Percentiles rank a stretch among this genome's conserved stretches.
Evolutionary conservation across 1,140 invertebrate species (phyloP).

Genomic region (Thaumetopoea pityocampa): DNA sequence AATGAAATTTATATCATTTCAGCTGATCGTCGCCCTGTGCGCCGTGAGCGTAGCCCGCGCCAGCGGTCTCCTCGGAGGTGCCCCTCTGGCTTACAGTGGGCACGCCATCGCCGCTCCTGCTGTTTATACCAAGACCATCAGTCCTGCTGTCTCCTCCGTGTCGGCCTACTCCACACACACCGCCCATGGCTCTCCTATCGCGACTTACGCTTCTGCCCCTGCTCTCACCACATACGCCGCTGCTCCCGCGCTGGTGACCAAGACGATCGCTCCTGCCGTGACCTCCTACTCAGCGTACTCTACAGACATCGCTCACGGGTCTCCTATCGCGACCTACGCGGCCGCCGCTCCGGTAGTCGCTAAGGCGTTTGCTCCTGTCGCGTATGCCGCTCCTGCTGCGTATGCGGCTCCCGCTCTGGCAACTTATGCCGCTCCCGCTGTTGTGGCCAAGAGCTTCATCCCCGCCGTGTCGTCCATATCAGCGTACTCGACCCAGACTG

Average conservation of each 20-base stretch:
- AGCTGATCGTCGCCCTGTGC: conserved; percentile 38
- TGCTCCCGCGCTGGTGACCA: conserved; percentile 17
- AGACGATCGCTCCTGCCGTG: conserved; percentile 45
- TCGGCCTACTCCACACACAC: conserved; percentile 39
- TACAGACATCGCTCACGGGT: conserved; percentile 47
- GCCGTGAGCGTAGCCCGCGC: conserved; percentile 45
- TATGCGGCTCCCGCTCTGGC: conserved; percentile 26
- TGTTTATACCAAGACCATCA: conserved; percentile 36
- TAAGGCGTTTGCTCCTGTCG: conserved; percentile 23
- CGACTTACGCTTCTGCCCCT: conserved; percentile 30
- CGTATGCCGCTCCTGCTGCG: conserved; percentile 15
- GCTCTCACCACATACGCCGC: too few species aligned
- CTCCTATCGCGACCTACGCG: conserved; percentile 17
- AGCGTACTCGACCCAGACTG: conserved; percentile 38
- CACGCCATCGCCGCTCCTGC: conserved; percentile 29
- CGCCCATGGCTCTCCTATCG: conserved; percentile 33
- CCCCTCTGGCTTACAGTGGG: conserved; percentile 30
- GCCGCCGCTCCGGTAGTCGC: conserved; percentile 15
- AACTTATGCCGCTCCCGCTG: conserved; percentile 24
- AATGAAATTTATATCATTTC: too few species aligned
- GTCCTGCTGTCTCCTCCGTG: conserved; percentile 36
- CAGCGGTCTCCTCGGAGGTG: conserved; percentile 38
- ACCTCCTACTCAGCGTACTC: conserved; percentile 53
- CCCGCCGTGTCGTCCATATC: conserved; percentile 45
- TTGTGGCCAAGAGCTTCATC: conserved; percentile 26